phyloP scores from a whole-genome alignment of 2,113 vertebrate species.

The Riparia riparia region DNA sequence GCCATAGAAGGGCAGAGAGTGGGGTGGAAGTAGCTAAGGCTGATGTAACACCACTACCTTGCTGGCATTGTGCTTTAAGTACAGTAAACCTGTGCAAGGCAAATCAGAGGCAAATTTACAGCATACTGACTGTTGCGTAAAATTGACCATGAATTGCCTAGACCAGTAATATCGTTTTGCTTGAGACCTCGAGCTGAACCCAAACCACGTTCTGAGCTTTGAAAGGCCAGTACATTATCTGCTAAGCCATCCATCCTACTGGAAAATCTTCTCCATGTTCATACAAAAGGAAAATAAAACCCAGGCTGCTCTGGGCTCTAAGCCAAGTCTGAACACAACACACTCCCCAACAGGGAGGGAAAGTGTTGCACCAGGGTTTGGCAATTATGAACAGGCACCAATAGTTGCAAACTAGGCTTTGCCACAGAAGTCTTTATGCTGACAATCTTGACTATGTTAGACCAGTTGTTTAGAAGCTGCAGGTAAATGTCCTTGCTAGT shows the following conservation, averaged over 20 bases:
- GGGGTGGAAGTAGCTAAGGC: not conserved
- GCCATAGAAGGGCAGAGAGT: not conserved
- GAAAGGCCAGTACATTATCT: slow-evolving; percentile 47
- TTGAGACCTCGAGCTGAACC: slow-evolving; percentile 51
- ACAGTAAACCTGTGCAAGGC: not conserved
- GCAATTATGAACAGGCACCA: not conserved
- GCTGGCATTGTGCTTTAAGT: not conserved
- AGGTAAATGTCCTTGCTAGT: not conserved
- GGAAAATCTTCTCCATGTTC: slow-evolving; percentile 47
- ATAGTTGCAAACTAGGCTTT: not conserved
- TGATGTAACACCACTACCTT: not conserved
- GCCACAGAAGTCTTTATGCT: not conserved
- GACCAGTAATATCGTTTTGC: not conserved
- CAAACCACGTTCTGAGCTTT: not conserved
- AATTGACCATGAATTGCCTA: not conserved
- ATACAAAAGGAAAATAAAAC: slow-evolving; percentile 53
- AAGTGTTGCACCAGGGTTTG: not conserved
- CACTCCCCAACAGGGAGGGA: not conserved
- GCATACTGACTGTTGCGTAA: not conserved
- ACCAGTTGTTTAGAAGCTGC: not conserved
- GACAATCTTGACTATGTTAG: not conserved
- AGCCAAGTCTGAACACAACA: slow-evolving; percentile 26
- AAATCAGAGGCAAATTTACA: not conserved
- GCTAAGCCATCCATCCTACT: slow-evolving; percentile 44
- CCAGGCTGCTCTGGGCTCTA: slow-evolving; percentile 35